phyloP scores from a whole-genome alignment of 1,140 invertebrate genomes.

The Akabosia matsudoensis region DNA sequence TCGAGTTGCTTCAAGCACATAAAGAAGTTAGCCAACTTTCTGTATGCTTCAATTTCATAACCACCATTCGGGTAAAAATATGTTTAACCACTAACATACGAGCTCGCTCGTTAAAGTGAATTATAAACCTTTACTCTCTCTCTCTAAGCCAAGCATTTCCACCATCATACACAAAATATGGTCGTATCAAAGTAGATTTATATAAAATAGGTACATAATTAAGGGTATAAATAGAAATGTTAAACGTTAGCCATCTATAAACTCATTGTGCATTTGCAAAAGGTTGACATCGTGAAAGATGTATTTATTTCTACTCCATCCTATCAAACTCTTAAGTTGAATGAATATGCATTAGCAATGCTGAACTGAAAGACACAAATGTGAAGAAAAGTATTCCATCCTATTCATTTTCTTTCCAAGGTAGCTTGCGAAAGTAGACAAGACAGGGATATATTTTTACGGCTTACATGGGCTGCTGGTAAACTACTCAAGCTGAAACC shows the following conservation, averaged over 20 bases:
- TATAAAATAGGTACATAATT: not conserved
- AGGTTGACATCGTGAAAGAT: slow-evolving; percentile 4
- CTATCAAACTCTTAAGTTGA: not conserved
- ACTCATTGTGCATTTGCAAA: no score
- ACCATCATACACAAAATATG: no score
- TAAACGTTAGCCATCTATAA: no score
- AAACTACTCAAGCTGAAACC: slow-evolving; percentile 6
- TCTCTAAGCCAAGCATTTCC: no score
- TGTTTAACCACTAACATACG: not conserved
- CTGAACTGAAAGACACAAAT: not conserved
- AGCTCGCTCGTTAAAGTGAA: not conserved
- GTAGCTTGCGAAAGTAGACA: slow-evolving; percentile 15
- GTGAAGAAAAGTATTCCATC: slow-evolving; percentile 13
- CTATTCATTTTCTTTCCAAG: slow-evolving; percentile 15
- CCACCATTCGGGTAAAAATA: not conserved
- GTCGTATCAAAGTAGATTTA: not conserved
- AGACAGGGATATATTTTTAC: not conserved
- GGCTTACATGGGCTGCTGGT: not conserved
- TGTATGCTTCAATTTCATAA: not conserved
- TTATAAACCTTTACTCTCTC: no score
- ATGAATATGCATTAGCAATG: not conserved
- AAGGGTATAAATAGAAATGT: no score
- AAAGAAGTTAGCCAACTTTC: slow-evolving; percentile 6
- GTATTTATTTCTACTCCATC: slow-evolving; percentile 14
- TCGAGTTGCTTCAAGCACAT: not conserved